A percentile compares a stretch with the other conserved stretches of the same genome.
These are phyloP conservation scores for Sphaerodactylus townsendi DNA, from an alignment of 2,113 vertebrate genomes.

Conservation along the genomic window DNA sequence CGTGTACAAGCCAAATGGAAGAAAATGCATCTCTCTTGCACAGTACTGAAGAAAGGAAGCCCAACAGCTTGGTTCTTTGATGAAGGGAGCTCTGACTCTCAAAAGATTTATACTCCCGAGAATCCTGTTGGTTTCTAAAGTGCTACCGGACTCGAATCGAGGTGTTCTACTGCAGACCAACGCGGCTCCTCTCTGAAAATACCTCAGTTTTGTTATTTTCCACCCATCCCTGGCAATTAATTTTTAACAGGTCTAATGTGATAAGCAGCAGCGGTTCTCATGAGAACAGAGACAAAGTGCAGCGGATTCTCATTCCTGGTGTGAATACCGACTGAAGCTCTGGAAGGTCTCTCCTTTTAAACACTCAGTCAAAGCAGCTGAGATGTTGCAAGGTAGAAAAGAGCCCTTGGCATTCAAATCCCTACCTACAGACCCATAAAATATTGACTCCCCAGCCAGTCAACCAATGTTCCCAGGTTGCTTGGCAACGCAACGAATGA, in stretches of 20 bases:
- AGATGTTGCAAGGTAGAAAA: not conserved
- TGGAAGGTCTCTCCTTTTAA: not conserved
- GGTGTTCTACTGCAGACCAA: too few relatives aligned
- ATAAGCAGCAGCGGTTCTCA: too few relatives aligned
- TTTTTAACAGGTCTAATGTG: not conserved
- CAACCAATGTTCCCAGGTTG: not conserved
- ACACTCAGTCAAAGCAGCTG: not conserved
- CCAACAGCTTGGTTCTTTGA: too few relatives aligned
- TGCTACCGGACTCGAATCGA: too few relatives aligned
- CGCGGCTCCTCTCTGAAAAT: too few relatives aligned
- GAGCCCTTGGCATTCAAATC: not conserved
- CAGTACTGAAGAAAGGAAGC: not conserved
- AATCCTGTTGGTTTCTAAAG: not conserved
- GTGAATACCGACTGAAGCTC: not conserved
- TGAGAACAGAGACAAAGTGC: not conserved
- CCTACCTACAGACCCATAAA: not conserved
- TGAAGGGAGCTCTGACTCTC: too few relatives aligned
- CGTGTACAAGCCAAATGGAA: too few relatives aligned
- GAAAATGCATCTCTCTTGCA: not conserved
- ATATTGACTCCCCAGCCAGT: not conserved
- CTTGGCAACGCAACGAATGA: not conserved
- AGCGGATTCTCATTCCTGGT: not conserved
- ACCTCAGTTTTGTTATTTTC: not conserved
- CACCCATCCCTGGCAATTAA: not conserved
- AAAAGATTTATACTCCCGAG: not conserved